These are phyloP conservation scores for Notiomystis cincta DNA, from an alignment of 2,113 vertebrate species.

Conservation along the genomic window DNA sequence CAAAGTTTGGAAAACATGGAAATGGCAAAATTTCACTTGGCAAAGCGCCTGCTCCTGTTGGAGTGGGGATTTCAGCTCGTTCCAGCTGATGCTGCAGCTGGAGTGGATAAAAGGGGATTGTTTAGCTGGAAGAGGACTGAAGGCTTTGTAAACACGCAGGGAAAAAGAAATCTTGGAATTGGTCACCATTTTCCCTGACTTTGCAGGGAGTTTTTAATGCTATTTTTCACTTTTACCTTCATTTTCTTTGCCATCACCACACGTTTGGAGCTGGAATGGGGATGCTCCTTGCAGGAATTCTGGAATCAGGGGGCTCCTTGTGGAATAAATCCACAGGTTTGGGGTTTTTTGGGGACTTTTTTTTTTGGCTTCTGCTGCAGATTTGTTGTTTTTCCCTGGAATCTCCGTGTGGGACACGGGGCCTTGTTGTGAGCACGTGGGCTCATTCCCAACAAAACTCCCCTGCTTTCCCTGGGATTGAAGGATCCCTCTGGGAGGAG, in stretches of 20 bases:
- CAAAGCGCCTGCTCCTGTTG: background rate
- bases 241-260: rapidly evolving
- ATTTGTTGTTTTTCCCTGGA: background rate
- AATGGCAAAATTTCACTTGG: background rate
- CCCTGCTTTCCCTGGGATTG: background rate
- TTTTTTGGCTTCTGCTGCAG: background rate
- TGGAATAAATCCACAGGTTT: background rate
- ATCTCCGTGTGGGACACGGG: background rate
- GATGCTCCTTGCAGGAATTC: background rate
- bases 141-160: background rate
- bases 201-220: background rate
- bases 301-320: background rate
- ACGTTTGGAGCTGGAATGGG: rapidly evolving
- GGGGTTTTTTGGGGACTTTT: background rate
- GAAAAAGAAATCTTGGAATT: background rate
- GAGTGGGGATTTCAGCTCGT: background rate
- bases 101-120: background rate
- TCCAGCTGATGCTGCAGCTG: background rate
- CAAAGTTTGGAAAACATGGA: background rate
- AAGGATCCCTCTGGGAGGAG: background rate
- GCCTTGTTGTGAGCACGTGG: background rate
- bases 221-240: background rate
- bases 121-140: background rate
- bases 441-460: background rate
- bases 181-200: background rate